Evolutionary conservation across 92 coral and sea anemone species (phyloP).

Genomic region (Micromussa lordhowensis): DNA sequence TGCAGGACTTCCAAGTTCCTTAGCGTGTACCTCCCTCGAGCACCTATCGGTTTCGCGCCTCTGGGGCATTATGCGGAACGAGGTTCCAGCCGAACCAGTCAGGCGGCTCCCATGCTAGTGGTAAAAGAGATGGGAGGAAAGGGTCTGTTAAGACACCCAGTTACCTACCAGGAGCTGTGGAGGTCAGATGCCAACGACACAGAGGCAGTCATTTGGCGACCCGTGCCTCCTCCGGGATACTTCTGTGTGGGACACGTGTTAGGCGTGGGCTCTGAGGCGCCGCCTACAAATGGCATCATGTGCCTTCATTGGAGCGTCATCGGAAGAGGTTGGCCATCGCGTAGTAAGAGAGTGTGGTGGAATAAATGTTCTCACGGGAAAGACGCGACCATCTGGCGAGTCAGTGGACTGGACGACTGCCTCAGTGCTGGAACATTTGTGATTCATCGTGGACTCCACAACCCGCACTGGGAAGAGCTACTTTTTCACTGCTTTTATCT

Average conservation of each 20-base stretch:
- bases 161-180: constrained; percentile 72
- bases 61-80: constrained; percentile 81
- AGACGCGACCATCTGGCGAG: constrained; percentile 79
- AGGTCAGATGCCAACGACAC: constrained; percentile 38
- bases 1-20: constrained; percentile 70
- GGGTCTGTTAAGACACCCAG: constrained; percentile 67
- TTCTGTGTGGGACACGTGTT: constrained; percentile 84
- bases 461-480: constrained; percentile 67
- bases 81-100: constrained; percentile 20
- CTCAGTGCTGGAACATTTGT: constrained; percentile 83
- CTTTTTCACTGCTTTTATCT: constrained; percentile 78
- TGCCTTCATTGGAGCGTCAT: constrained; percentile 89
- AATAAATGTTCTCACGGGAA: constrained; percentile 57
- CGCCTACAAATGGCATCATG: constrained; percentile 65
- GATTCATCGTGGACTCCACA: constrained; percentile 67
- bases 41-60: constrained; percentile 74
- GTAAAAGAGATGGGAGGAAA: constrained; percentile 70
- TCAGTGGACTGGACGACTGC: constrained; percentile 55
- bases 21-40: constrained; percentile 81
- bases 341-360: constrained; percentile 82
- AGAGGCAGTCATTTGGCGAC: constrained; percentile 72
- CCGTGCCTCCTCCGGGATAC: constrained; percentile 85
- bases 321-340: constrained; percentile 40
- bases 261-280: constrained; percentile 53
- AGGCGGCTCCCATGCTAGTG: constrained; percentile 57